Evolutionary conservation across 2,797 vertebrate species (phyloP).

Genomic region (Epinephelus coioides): DNA sequence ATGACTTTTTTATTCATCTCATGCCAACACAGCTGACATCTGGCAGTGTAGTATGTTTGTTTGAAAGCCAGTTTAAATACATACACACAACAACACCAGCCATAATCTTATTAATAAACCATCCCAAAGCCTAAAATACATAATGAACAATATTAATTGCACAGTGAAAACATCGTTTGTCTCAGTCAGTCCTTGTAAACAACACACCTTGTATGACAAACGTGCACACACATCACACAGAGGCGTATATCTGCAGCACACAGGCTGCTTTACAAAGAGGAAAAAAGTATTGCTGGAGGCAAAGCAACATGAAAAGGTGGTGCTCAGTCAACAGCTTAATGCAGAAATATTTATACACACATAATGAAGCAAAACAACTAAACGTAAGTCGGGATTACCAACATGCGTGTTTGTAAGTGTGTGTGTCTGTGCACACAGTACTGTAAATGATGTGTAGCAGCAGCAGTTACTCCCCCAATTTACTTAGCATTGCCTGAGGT

Average conservation of each 20-base stretch:
- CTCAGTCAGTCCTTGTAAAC: slow-evolving; percentile 10
- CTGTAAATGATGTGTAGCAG: slow-evolving; percentile 53
- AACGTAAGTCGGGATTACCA: slow-evolving; percentile 40
- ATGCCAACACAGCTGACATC: not conserved
- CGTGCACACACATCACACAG: not conserved
- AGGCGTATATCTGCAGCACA: slow-evolving; percentile 5
- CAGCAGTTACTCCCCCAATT: slow-evolving; percentile 45
- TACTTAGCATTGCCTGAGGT: slow-evolving; percentile 65
- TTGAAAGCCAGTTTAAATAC: slow-evolving; percentile 10
- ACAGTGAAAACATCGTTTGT: slow-evolving; percentile 20
- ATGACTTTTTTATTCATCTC: not conserved
- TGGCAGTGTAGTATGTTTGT: not conserved
- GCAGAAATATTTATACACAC: slow-evolving; percentile 44
- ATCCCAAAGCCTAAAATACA: not conserved
- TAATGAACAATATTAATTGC: slow-evolving; percentile 17
- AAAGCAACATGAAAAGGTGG: slow-evolving; percentile 36
- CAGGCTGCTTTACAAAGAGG: not conserved
- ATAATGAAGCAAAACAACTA: slow-evolving; percentile 47
- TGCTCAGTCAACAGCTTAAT: slow-evolving; percentile 53
- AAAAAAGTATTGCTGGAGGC: slow-evolving; percentile 1
- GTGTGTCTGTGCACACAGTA: slow-evolving; percentile 8
- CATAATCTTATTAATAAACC: slow-evolving; percentile 1
- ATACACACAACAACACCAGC: not conserved
- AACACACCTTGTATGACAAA: not conserved
- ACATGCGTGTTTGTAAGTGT: slow-evolving; percentile 35